phyloP scores from a whole-genome alignment of 2,888 invertebrate species.

The Parnassius mnemosyne region DNA sequence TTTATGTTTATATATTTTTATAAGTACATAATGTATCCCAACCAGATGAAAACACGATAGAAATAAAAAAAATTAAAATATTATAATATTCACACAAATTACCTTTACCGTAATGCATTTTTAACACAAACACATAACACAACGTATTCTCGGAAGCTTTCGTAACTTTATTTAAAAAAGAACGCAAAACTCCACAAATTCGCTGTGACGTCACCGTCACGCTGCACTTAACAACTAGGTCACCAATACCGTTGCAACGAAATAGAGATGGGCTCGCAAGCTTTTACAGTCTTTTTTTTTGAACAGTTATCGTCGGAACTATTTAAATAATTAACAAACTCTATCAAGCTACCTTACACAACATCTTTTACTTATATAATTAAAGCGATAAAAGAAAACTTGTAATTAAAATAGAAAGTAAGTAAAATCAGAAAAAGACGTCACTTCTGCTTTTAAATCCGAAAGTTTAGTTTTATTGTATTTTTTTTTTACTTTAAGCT shows the following conservation, averaged over 20 bases:
- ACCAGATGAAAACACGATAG: too few relatives aligned
- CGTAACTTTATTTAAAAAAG: neutral
- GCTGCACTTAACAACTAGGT: constrained; percentile 25
- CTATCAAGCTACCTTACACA: too few relatives aligned
- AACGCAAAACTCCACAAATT: constrained; percentile 4
- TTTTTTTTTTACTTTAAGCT: too few relatives aligned
- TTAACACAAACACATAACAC: neutral
- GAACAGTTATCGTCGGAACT: constrained; percentile 2
- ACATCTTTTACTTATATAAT: too few relatives aligned
- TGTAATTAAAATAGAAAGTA: too few relatives aligned
- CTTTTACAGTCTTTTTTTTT: neutral
- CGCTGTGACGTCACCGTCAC: constrained; percentile 27
- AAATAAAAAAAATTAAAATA: too few relatives aligned
- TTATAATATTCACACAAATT: constrained; percentile 3
- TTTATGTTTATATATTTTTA: too few relatives aligned
- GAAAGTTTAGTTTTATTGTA: too few relatives aligned
- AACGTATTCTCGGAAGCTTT: neutral
- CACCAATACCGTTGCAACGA: constrained; percentile 26
- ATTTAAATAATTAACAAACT: neutral
- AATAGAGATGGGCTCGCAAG: constrained; percentile 13
- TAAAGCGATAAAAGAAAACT: too few relatives aligned
- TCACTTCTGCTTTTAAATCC: too few relatives aligned
- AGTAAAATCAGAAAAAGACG: too few relatives aligned
- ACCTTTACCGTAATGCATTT: constrained; percentile 6
- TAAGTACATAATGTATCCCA: too few relatives aligned